Evolutionary conservation across 1,140 invertebrate genomes (phyloP).

Genomic region (Camponotus pennsylvanicus): DNA sequence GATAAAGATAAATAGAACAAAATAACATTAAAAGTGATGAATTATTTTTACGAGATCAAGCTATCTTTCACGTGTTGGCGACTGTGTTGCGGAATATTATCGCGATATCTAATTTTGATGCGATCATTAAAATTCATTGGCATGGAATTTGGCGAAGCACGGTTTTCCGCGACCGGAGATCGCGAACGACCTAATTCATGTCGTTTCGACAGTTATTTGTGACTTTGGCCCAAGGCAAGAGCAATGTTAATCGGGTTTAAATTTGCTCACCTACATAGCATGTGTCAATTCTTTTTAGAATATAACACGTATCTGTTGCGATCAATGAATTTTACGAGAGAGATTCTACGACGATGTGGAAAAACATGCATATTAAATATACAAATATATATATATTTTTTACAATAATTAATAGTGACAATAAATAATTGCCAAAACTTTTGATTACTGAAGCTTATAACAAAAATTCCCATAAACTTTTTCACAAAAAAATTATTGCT

Average conservation of each 20-base stretch:
- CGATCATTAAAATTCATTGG: conserved; percentile 49
- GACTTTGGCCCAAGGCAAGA: conserved; percentile 42
- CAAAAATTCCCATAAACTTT: not conserved
- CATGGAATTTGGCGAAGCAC: conserved; percentile 32
- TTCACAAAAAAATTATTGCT: not conserved
- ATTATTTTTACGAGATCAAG: conserved; percentile 8
- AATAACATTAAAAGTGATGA: not conserved
- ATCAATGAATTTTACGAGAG: not conserved
- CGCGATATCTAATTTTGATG: conserved; percentile 50
- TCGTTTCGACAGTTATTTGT: conserved; percentile 60
- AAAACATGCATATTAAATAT: conserved; percentile 1
- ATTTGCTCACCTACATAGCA: conserved; percentile 22
- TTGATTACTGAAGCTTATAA: not conserved
- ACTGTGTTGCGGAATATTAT: conserved; percentile 46
- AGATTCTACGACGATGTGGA: not conserved
- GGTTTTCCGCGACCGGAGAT: conserved; percentile 31
- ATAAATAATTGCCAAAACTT: conserved; percentile 2
- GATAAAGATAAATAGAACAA: not conserved
- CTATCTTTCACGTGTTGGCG: not conserved
- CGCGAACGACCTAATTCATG: conserved; percentile 46
- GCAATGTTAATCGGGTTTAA: conserved; percentile 64
- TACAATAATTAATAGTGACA: conserved; percentile 9
- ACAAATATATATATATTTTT: not conserved
- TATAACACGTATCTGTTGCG: not conserved
- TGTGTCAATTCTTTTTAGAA: conserved; percentile 43